Conservation (phyloP, 1,140 invertebrate species). For the Heliconius eleuchia region DNA sequence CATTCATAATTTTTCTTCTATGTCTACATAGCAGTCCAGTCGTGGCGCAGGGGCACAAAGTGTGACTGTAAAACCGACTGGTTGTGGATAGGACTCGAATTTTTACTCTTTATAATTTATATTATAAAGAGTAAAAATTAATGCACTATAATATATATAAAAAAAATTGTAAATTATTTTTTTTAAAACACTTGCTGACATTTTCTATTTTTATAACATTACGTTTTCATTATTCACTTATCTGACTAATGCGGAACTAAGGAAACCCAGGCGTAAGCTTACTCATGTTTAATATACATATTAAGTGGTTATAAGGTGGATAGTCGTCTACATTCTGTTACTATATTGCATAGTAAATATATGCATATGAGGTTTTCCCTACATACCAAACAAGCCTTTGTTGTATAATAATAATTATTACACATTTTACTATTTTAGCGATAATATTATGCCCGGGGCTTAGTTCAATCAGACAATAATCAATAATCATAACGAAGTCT, state of each 20-base stretch:
- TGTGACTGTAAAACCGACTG: too few relatives aligned
- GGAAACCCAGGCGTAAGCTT: conserved; percentile 23
- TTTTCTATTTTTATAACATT: not conserved
- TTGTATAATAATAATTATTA: not conserved
- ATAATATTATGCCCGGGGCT: not conserved
- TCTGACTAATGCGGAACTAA: conserved; percentile 27
- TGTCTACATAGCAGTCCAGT: too few relatives aligned
- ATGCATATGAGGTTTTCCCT: not conserved
- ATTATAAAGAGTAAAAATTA: too few relatives aligned
- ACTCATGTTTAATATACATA: conserved; percentile 9
- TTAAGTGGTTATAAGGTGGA: not conserved
- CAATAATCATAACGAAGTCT: not conserved
- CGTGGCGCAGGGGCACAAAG: too few relatives aligned
- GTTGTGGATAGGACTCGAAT: too few relatives aligned
- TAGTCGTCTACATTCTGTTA: not conserved
- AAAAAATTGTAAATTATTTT: too few relatives aligned
- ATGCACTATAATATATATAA: too few relatives aligned
- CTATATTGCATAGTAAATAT: not conserved
- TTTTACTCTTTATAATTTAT: too few relatives aligned
- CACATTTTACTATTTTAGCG: not conserved
- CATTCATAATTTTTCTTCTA: too few relatives aligned
- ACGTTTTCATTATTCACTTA: conserved; percentile 20
- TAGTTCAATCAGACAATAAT: not conserved
- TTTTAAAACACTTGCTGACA: too few relatives aligned
- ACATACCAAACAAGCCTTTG: conserved; percentile 5